Base-by-base conservation (phyloP, 1,140 invertebrate species). In the Drosophila littoralis region DNA sequence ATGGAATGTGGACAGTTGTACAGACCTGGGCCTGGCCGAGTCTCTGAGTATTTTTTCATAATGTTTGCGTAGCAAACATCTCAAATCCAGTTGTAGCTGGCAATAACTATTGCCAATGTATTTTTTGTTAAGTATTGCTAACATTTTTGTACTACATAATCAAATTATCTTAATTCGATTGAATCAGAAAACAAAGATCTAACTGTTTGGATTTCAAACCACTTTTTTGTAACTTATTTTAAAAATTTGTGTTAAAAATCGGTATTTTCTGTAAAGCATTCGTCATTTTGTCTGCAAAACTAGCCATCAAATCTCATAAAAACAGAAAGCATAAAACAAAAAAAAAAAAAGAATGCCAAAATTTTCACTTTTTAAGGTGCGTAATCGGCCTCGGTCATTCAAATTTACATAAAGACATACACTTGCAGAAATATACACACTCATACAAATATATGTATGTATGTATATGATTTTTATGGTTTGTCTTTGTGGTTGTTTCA, bases 331-430 rank as follows among this genome's bases (percentile, higher is more conserved):
- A 42, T 72, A 82, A 79, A 68, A 28, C 22, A 28, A 5, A 28
- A 28, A 5, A 68, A 28, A 28, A 28, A 68, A 86, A 76, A 89
- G 67, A 86, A 68, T 68, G 51, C 64, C 64, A 79, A 71, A 86
- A 88, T 78, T 88, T 88, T 88, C 84, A 88, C 84, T 88, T 88
- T 88, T 88, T 84, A 89, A 88, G 84, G 85, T 88, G 84, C 84
- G 85, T 88, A 89, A 88, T 89, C 84, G 80, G 80, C 70, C 45
- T 75, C 38, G 70, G 79, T 71, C 69, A 66, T 46, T 63, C 46
- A 33, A 45, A 73, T 73, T 73, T 73, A 67, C 70, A 73, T 73
- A 73, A 45, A 73, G 38, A 54, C 35, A 54, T 7, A 46, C 33
- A 50, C 33, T 7, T 12, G 12, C 22, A n/a, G 7, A 40, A 9